Base-by-base conservation (phyloP, 2,888 invertebrate genomes). In the Falcaria lacertinaria region DNA sequence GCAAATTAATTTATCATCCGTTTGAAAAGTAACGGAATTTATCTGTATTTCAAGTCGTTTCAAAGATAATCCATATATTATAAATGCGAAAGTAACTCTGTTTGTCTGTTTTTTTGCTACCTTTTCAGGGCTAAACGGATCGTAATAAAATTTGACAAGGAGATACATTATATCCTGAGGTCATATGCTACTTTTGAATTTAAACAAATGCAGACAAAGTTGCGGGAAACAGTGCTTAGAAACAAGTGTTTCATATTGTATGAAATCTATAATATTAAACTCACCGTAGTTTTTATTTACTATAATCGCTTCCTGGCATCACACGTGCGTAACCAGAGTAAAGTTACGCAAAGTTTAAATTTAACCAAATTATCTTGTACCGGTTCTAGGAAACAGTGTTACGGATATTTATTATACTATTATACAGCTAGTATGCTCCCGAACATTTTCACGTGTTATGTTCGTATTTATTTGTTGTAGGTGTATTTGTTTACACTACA, bases 391-490 rank as follows among this genome's bases (percentile, higher is more conserved):
- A 71, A 74, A 61, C 56, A 52, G 53, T 36, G 57, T 60, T 60
- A 53, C 58, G 48, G 58, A 58, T 69, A 73, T 75, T 71, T 73
- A 69, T 68, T 73, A 71, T 28, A 28, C 28, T 19, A 6, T n/a
- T 22, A 22, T 22, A 68, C 68, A 50, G 65, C 64, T 61, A 71
- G 74, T 79, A 73, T 74, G 72, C 69, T 65, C 56, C 55, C 47
- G 57, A 54, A 56, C 48, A 54, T 60, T 55, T 62, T 52, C 65
- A 66, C 67, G 64, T 66, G 67, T 41, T 60, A 45, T 52, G 56
- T 51, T 52, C 47, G 50, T 71, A 65, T 71, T 67, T 74, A 69
- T 76, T 73, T 75, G 69, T 55, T 53, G 58, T 62, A 40, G 45
- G 44, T 52, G 45, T 13, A 34, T 42, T 37, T 38, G 36, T 15